Conservation (phyloP, 2,113 vertebrate species). For the Toxotes jaculatrix region DNA sequence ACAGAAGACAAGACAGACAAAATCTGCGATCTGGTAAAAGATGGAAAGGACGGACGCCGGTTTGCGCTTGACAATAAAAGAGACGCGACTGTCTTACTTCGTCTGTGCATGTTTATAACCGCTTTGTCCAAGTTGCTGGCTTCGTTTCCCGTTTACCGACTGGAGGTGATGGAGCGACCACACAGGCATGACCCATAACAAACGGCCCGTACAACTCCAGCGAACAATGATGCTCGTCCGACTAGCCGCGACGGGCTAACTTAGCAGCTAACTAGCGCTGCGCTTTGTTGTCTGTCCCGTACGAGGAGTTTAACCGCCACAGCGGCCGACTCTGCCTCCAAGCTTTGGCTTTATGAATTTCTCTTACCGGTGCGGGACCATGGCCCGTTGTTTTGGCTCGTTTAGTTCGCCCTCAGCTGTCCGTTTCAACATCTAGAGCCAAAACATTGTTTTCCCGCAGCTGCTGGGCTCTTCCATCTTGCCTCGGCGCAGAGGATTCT, state of each 20-base stretch:
- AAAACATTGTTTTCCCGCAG: conserved; percentile 87
- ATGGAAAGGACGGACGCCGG: conserved; percentile 17
- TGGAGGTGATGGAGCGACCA: conserved; percentile 63
- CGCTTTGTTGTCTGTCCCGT: conserved; percentile 77
- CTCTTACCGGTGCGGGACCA: conserved; percentile 83
- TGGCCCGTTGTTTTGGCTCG: conserved; percentile 64
- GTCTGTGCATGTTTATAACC: neutral
- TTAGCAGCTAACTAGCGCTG: conserved; percentile 73
- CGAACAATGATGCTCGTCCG: conserved; percentile 85
- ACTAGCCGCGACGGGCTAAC: conserved; percentile 69
- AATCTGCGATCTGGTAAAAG: conserved; percentile 5
- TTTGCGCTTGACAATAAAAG: neutral
- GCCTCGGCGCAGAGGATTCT: conserved; percentile 85
- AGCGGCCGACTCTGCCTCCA: neutral
- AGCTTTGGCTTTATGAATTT: neutral
- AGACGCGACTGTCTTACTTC: neutral
- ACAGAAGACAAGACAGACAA: neutral
- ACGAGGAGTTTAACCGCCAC: conserved; percentile 7
- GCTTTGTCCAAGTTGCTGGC: neutral
- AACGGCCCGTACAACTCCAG: conserved; percentile 78
- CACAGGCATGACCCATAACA: conserved; percentile 73
- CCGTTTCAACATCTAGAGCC: conserved; percentile 77
- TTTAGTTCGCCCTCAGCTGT: conserved; percentile 57
- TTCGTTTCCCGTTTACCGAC: conserved; percentile 22
- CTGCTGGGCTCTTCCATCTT: conserved; percentile 88